A percentile compares a stretch with the other conserved stretches of the same genome.
Evolutionary conservation across 1,140 invertebrate species (phyloP).

Genomic region (Drosophila ercepeae): DNA sequence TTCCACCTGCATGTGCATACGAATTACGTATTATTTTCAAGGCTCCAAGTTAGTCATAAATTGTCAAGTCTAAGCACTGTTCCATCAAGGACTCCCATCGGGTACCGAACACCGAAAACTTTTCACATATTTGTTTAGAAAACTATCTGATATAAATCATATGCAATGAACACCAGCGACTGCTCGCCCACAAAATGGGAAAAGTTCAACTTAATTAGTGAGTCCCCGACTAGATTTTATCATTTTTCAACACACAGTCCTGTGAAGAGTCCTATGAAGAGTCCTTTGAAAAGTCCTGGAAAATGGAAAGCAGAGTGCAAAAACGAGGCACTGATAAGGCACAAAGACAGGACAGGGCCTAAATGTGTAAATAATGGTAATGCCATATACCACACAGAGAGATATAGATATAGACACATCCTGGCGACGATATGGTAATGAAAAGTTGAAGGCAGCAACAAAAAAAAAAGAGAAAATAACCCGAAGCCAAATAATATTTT

Average conservation of each 20-base stretch:
- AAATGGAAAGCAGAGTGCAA: conserved; percentile 23
- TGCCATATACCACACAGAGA: conserved; percentile 48
- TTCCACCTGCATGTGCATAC: not conserved
- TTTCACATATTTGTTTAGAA: conserved; percentile 70
- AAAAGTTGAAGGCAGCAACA: conserved; percentile 29
- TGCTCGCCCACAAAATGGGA: conserved; percentile 47
- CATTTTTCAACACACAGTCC: conserved; percentile 13
- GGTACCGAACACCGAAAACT: conserved; percentile 41
- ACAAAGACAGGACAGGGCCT: not conserved
- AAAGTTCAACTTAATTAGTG: conserved; percentile 71
- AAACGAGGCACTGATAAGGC: conserved; percentile 25
- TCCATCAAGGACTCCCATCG: no score
- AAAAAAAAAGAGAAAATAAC: conserved; percentile 8
- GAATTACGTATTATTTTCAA: not conserved
- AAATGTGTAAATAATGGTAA: conserved; percentile 60
- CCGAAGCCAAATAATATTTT: conserved; percentile 19
- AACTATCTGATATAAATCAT: conserved; percentile 69
- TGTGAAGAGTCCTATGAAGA: no score
- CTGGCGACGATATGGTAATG: conserved; percentile 15
- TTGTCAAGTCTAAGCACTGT: conserved; percentile 11
- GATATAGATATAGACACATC: not conserved
- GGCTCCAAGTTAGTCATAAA: not conserved
- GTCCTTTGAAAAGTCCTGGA: no score
- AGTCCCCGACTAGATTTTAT: conserved; percentile 5
- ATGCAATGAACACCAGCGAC: conserved; percentile 43